Base-by-base conservation (phyloP, 2,113 vertebrate species). In the Varanus salvator region DNA sequence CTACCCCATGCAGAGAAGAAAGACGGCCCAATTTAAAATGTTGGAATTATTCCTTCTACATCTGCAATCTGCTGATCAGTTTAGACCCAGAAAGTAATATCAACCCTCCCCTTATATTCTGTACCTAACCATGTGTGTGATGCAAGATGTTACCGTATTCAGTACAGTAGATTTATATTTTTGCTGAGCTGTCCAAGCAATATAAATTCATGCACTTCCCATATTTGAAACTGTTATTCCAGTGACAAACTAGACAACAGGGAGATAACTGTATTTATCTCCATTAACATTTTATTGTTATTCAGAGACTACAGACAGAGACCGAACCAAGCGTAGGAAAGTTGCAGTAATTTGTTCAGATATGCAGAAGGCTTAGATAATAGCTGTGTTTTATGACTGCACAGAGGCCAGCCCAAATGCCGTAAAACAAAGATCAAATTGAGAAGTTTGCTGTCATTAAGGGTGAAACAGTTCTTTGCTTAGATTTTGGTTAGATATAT, bases 221-320 rank as follows among this genome's bases (percentile, higher is more conserved):
- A 95, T 90, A 94, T 94, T 90, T 91, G 92, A 94, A 96, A 94
- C 94, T 95, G 92, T 95, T 96, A 94, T 94, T 96, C 88, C 69
- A 77, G 52, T 92, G 93, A 95, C 94, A 94, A 96, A 96, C 95
- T 82, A 96, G 93, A 94, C 95, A 94, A 72, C 74, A 94, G 95
- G 95, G 95, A 96, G 93, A 95, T 91, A 94, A 94, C 85, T 83
- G 92, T 93, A 93, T 95, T 95, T 95, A 94, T 93, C 93, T 92
- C 95, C 89, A 95, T 96, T 96, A 96, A 94, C 44, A 6, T 93
- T 95, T 95, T 95, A 94, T 92, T 96, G 94, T 95, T 95, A 92
- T 90, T 95, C 94, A 92, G 94, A 96, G 93, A 95, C 88, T 93
- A 93, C 21, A 90, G 92, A 93, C 78, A 93, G 0, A 19, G 86